Conservation (phyloP, 1,140 invertebrate species). For the Drosophila guanche region DNA sequence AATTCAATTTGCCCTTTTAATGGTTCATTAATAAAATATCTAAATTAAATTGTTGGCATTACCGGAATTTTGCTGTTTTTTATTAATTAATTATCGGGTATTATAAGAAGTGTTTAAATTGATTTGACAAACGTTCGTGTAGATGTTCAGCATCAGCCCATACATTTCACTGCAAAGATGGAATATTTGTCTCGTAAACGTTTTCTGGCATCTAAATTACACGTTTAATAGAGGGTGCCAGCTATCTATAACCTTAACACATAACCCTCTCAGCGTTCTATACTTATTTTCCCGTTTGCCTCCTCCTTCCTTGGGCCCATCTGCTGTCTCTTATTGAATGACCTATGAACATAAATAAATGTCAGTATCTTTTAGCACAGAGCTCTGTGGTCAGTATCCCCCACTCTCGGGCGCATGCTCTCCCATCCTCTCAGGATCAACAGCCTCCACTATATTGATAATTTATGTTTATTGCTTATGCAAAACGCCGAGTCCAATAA, state of each 20-base stretch:
- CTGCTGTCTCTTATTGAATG: conserved; percentile 33
- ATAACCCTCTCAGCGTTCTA: no score
- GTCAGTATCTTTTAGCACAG: conserved; percentile 48
- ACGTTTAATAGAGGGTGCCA: no score
- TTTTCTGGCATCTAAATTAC: no score
- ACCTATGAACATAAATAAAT: conserved; percentile 73
- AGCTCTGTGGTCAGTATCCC: conserved; percentile 5
- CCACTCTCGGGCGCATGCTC: no score
- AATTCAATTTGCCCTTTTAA: conserved; percentile 21
- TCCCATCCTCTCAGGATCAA: background rate
- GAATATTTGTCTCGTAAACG: no score
- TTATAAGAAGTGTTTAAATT: no score
- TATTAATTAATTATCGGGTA: no score
- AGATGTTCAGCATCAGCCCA: no score
- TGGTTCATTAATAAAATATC: conserved; percentile 23
- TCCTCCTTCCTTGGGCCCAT: background rate
- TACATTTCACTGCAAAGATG: no score
- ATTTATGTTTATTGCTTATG: conserved; percentile 81
- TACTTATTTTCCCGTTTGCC: background rate
- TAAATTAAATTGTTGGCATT: conserved; percentile 5
- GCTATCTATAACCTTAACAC: no score
- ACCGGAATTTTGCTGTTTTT: background rate
- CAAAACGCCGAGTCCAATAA: conserved; percentile 76
- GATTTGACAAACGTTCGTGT: no score
- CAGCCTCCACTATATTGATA: conserved; percentile 47